Evolutionary conservation across 1,140 invertebrate species (phyloP), one percentile per base, ranked within the genome.

Genomic region (Rhopalosiphum padi): DNA sequence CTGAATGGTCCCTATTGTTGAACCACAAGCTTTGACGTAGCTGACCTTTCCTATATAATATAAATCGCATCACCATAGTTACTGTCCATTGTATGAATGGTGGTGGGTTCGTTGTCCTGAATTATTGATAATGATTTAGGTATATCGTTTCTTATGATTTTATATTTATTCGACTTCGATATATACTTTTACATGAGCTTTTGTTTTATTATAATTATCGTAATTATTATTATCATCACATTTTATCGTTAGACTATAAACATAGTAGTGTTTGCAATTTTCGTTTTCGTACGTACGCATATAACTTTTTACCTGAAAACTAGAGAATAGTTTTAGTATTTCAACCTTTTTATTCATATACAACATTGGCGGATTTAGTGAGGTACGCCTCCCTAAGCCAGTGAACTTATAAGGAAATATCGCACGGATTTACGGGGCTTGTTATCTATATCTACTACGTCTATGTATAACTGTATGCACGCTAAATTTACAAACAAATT

Each of bases 21-120:
- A 90, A 21, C 51, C 51, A 53, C 18, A 11, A 41, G 23, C 51
- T 90, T 60, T 55, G 53, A 90, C 88, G 88, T 60, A 60, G 11
- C 51, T 90, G 88, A 90, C 88, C 53, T 90, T 90, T 60, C 53
- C 53, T 90, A 41, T 90, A 21, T n/a, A 90, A 90, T 51, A 55
- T 90, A 55, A 90, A 43, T 25, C 35, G 35, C 6, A 51, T 89
- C 53, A 41, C 88, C 35, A 55, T 60, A 90, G 88, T 90, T 41
- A 90, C 88, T 90, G 23, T 60, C 7, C 51, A 55, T 41, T 30
- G 21, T 90, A 30, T 23, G n/a, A 77, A 77, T n/a, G 60, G 51
- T 21, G 51, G 11, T 41, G 43, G 37, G n/a, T 55, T 60, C 60
- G n/a, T 43, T 89, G 8, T 90, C 35, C 22, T 15, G 35, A 90